Conservation (phyloP, 2,888 invertebrate genomes). For the Sphaerophoria taeniata region DNA sequence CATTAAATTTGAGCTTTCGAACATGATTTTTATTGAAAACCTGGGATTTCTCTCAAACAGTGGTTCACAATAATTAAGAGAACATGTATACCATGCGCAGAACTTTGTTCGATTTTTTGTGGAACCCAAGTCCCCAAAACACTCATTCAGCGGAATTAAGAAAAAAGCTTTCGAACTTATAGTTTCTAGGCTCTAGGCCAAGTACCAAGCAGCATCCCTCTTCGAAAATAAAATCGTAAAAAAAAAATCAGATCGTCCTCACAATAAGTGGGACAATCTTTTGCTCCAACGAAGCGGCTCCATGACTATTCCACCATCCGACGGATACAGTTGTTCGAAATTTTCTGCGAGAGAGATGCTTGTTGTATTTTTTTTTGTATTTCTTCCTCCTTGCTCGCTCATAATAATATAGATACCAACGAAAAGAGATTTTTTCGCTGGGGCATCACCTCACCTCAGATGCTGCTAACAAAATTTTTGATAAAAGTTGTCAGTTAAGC, state of each 20-base stretch:
- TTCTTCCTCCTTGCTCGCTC: neutral
- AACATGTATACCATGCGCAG: constrained; percentile 33
- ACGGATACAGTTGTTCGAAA: constrained; percentile 15
- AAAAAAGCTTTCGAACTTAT: constrained; percentile 56
- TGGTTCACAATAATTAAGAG: neutral
- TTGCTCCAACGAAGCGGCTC: constrained; percentile 55
- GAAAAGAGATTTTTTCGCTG: constrained; percentile 59
- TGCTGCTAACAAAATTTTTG: constrained; percentile 44
- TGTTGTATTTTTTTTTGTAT: constrained; percentile 13
- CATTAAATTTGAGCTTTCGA: neutral
- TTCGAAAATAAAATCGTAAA: neutral
- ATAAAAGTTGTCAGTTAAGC: constrained; percentile 74
- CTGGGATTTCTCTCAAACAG: constrained; percentile 20
- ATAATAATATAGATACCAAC: constrained; percentile 65
- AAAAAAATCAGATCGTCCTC: neutral
- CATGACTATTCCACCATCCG: constrained; percentile 37
- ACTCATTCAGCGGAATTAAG: constrained; percentile 57
- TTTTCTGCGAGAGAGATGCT: neutral
- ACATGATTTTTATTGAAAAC: neutral
- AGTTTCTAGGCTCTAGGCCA: constrained; percentile 50
- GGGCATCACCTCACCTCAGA: constrained; percentile 49
- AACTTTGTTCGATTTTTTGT: constrained; percentile 17
- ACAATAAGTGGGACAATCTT: constrained; percentile 68
- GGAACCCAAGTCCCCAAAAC: constrained; percentile 41
- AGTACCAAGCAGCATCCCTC: constrained; percentile 70